phyloP scores from a whole-genome alignment of 2,888 invertebrate species.

The Sminthurides aquaticus region DNA sequence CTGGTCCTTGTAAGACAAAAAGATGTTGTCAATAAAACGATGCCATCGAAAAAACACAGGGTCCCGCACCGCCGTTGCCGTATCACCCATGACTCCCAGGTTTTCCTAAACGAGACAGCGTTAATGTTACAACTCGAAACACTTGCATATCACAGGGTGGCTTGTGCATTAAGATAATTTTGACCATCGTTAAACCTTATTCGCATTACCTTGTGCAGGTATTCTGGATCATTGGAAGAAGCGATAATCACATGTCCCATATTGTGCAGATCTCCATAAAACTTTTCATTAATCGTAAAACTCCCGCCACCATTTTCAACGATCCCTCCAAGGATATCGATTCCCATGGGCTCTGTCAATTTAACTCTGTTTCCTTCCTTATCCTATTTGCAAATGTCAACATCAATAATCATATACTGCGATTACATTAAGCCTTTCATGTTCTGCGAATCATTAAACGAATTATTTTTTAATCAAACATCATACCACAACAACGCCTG shows the following conservation, averaged over 20 bases:
- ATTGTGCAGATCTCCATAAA: slow-evolving; percentile 60
- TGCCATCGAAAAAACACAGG: slow-evolving; percentile 83
- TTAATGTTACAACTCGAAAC: neutral
- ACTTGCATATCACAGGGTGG: neutral
- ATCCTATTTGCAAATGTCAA: neutral
- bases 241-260: slow-evolving; percentile 71
- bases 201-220: slow-evolving; percentile 63
- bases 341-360: slow-evolving; percentile 50
- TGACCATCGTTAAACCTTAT: no score
- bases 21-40: slow-evolving; percentile 67
- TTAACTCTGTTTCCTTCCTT: neutral
- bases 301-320: slow-evolving; percentile 59
- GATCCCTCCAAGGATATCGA: slow-evolving; percentile 70
- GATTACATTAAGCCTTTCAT: neutral
- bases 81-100: slow-evolving; percentile 74
- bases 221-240: slow-evolving; percentile 72
- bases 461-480: neutral
- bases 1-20: slow-evolving; percentile 64
- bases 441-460: neutral
- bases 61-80: slow-evolving; percentile 77
- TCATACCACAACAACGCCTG: slow-evolving; percentile 44
- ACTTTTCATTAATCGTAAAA: slow-evolving; percentile 48
- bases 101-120: slow-evolving; percentile 57
- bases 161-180: no score
- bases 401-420: neutral